phyloP scores from a whole-genome alignment of 2,797 vertebrate species.

The Clangula hyemalis region DNA sequence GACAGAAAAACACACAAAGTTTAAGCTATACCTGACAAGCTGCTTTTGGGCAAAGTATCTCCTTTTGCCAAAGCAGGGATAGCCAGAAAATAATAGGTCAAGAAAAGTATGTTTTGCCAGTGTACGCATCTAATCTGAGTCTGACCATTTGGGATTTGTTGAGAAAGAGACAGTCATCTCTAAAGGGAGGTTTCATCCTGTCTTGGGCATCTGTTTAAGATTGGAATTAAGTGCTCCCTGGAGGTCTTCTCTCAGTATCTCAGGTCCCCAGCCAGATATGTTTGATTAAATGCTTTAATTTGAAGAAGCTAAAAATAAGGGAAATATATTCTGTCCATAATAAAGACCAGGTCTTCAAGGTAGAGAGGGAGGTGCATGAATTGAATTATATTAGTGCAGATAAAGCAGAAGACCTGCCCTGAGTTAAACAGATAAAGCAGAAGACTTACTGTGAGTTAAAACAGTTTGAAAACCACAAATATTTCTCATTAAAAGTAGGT shows the following conservation, averaged over 20 bases:
- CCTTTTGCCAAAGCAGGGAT: neutral
- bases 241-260: neutral
- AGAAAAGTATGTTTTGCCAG: neutral
- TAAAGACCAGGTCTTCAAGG: neutral
- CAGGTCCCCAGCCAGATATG: fast-evolving
- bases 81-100: neutral
- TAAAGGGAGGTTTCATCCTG: neutral
- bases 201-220: neutral
- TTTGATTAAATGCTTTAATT: fast-evolving
- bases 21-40: neutral
- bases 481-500: neutral
- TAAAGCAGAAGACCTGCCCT: neutral
- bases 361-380: fast-evolving
- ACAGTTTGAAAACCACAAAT: neutral
- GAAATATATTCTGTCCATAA: neutral
- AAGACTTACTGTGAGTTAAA: neutral
- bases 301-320: neutral
- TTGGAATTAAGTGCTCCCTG: fast-evolving
- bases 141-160: neutral
- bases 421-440: neutral
- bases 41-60: neutral
- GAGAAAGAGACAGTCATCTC: neutral
- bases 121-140: neutral
- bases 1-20: neutral
- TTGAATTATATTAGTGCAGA: neutral